phyloP scores from a whole-genome alignment of 1,140 invertebrate species.

The Drosophila busckii region DNA sequence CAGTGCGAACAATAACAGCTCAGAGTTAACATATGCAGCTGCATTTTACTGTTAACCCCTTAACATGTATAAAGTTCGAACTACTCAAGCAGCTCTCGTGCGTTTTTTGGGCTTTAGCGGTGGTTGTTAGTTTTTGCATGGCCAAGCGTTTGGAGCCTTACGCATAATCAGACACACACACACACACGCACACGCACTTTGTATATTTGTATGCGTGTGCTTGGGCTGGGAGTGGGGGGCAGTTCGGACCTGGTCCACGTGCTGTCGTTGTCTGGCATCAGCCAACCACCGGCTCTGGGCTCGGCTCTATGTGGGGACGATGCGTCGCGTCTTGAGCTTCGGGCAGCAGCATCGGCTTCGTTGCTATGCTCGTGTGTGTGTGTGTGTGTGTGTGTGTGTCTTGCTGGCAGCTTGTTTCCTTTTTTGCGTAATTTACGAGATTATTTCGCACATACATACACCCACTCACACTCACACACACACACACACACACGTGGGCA shows the following conservation, averaged over 20 bases:
- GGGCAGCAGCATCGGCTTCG: conserved; percentile 8
- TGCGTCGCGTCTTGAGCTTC: neutral
- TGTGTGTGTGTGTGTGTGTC: conserved; percentile 11
- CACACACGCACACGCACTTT: conserved; percentile 15
- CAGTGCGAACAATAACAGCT: no score
- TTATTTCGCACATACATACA: conserved; percentile 68
- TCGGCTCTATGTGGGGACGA: no score
- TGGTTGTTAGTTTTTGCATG: conserved; percentile 30
- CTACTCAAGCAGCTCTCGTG: conserved; percentile 6
- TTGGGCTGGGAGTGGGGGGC: conserved; percentile 14
- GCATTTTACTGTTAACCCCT: no score
- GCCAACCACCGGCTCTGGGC: conserved; percentile 51
- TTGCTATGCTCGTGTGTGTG: neutral
- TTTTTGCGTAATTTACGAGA: conserved; percentile 77
- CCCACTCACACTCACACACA: conserved; percentile 7
- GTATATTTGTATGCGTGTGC: conserved; percentile 6
- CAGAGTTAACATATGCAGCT: no score
- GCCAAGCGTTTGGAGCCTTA: conserved; percentile 13
- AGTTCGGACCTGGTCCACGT: conserved; percentile 45
- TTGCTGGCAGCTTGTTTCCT: conserved; percentile 52
- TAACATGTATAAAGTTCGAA: conserved; percentile 1
- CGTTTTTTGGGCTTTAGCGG: neutral
- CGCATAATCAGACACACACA: conserved; percentile 7
- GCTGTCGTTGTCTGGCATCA: conserved; percentile 52
- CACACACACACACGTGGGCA: conserved; percentile 31